Percentiles rank a stretch among this genome's conserved stretches.
Evolutionary conservation across 2,797 vertebrate species (phyloP).

Genomic region (Sebastes melanostomus): DNA sequence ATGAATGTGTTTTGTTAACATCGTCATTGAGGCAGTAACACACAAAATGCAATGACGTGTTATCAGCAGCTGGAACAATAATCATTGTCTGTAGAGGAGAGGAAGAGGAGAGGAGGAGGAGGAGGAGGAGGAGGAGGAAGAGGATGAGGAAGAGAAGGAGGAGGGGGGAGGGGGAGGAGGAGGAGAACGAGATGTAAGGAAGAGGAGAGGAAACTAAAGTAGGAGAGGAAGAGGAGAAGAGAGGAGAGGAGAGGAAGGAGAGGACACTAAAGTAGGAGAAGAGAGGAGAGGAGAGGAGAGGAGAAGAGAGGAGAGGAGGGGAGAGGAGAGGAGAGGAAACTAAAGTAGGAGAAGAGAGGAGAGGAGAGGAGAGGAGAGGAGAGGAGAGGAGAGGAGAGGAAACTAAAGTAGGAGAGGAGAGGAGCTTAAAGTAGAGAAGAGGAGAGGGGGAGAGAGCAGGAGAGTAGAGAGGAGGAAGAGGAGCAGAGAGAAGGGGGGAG

Average conservation of each 20-base stretch:
- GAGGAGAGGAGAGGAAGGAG: not conserved
- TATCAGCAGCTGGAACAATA: slow-evolving; percentile 32
- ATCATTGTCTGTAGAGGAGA: slow-evolving; percentile 4
- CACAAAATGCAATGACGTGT: not conserved
- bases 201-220: not conserved
- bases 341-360: not conserved
- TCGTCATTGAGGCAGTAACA: not conserved
- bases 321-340: too few relatives aligned
- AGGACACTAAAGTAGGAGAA: not conserved
- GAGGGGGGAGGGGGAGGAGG: accelerated
- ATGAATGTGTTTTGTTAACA: not conserved
- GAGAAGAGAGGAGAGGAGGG: not conserved
- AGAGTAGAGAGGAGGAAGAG: not conserved
- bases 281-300: not conserved
- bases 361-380: not conserved
- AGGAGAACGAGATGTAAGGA: not conserved
- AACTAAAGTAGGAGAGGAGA: too few relatives aligned
- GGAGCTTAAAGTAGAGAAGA: too few relatives aligned
- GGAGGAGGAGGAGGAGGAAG: accelerated
- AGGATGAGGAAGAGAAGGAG: accelerated
- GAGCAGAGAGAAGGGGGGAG: not conserved
- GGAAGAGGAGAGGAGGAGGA: not conserved
- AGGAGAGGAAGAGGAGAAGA: not conserved
- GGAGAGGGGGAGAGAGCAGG: not conserved
- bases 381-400: too few relatives aligned